Evolutionary conservation across 2,888 invertebrate genomes (phyloP), one percentile per base, ranked within the genome.

Genomic region (Eurytoma adleriae): DNA sequence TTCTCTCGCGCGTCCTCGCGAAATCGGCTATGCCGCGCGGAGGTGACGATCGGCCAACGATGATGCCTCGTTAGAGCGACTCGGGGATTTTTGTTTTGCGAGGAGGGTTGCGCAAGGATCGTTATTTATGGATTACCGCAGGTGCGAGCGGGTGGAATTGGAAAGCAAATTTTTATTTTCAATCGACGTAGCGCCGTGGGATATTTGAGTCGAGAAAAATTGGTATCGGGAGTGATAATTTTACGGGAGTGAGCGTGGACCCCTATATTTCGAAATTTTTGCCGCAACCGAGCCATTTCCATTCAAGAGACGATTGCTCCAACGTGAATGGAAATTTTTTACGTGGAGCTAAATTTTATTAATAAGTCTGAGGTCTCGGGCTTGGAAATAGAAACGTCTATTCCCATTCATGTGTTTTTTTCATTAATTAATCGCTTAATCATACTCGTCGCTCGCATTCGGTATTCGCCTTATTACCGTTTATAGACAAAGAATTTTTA

Each of bases 201-300:
- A 40, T 40, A 10, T 7, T 40, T 40, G 40, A 40, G 24, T 20
- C 4, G 12, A 52, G 18, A 30, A 20, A 30, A 40, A 18, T 13
- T 48, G n/a, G 5, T 40, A 18, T 13, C 30, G 54, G 16, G 40
- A 66, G 13, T 5, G 13, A 48, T 57, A 59, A 48, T 5, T 57
- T 50, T 48, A 50, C 12, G 14, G 61, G 24, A 24, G 59, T 24
- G 16, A 56, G 57, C 27, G 48, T 24, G 57, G 16, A 27, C 27
- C 16, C 16, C 50, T 57, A 30, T 4, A 24, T 78, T 66, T 70
- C 71, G 77, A 71, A 64, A 71, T 77, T 70, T 56, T 27, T 64
- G 50, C 7, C 24, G 24, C 54, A n/a, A 12, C 18, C 67, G 54
- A 64, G 57, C 50, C 48, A 77, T 64, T 64, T 40, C 18, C 7